These are phyloP conservation scores for Rhagonycha fulva DNA, from an alignment of 2,888 invertebrate genomes.

Conservation along the genomic window DNA sequence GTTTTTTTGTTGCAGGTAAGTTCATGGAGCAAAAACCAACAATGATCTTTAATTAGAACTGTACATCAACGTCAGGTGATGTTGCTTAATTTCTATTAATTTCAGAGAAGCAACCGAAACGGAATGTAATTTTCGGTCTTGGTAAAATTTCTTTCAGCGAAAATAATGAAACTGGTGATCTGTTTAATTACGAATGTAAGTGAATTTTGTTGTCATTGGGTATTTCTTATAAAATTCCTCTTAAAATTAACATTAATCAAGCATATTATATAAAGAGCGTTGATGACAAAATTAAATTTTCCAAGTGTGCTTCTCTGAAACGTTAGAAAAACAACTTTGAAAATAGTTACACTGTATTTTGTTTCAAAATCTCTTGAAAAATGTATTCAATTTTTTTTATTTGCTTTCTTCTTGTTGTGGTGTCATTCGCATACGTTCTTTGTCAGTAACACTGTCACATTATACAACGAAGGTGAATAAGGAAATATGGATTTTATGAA, in stretches of 20 bases:
- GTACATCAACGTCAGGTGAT: conserved; percentile 1
- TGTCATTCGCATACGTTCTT: not conserved
- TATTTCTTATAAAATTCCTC: not conserved
- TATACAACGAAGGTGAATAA: not conserved
- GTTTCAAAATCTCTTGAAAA: not conserved
- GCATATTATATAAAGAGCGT: no score
- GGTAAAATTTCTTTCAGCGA: not conserved
- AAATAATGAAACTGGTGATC: not conserved
- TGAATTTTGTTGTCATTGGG: not conserved
- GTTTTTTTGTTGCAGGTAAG: not conserved
- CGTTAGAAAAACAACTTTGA: not conserved
- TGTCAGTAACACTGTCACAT: not conserved
- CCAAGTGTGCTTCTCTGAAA: no score
- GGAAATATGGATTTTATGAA: not conserved
- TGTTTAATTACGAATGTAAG: not conserved
- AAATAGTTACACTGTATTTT: not conserved
- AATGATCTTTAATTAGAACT: not conserved
- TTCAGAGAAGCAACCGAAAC: not conserved
- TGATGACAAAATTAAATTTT: no score
- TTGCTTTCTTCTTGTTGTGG: not conserved
- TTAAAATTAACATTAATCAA: no score
- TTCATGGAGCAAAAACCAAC: not conserved
- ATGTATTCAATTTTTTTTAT: not conserved
- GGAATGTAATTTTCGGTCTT: not conserved
- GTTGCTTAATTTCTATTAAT: not conserved